Base-by-base conservation (phyloP, 2,113 vertebrate species). In the Chunga burmeisteri region DNA sequence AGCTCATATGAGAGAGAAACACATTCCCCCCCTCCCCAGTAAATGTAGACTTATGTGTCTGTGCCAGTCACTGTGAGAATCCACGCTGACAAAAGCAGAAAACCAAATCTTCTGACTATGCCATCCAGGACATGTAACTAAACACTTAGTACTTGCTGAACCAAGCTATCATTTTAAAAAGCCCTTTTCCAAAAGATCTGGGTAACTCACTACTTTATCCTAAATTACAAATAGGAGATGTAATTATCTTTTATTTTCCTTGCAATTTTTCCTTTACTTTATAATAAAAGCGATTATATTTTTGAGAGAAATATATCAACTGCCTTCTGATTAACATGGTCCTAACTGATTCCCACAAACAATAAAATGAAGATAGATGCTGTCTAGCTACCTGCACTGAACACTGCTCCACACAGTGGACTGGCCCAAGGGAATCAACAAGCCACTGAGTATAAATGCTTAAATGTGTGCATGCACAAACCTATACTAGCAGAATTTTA, bases 11-110 rank as follows among this genome's bases (percentile, higher is more conserved):
- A 59, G 63, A 38, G 15, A 47, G 40, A 53, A 68, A 81, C 29
- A 26, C 9, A 8, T 7, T 4, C 17, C 30, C 10, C 9, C 15
- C 2, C 29, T 8, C 16, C 12, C 29, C 13, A 23, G 2, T n/a
- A 90, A 62, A 63, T 11, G 36, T 12, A 88, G 38, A 91, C 61
- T 66, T 23, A 32, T 5, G 21, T 55, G 21, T n/a, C 36, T 78
- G 30, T 49, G 29, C 50, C n/a, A 71, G 46, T 78, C 46, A 84
- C 25, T 46, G 32, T 2, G 8, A 84, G 46, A 87, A 62, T 38
- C 36, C 23, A 56, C 1, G 16, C n/a, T n/a, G 52, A 74, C 47
- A 90, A 30, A 88, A 78, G 34, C 72, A 81, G 56, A 66, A 62
- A 90, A 58, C 8, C 22, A 38, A 10, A 17, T 46, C 27, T 36